Base-by-base conservation (phyloP, 2,113 vertebrate species). In the Nannobrachium achirus region DNA sequence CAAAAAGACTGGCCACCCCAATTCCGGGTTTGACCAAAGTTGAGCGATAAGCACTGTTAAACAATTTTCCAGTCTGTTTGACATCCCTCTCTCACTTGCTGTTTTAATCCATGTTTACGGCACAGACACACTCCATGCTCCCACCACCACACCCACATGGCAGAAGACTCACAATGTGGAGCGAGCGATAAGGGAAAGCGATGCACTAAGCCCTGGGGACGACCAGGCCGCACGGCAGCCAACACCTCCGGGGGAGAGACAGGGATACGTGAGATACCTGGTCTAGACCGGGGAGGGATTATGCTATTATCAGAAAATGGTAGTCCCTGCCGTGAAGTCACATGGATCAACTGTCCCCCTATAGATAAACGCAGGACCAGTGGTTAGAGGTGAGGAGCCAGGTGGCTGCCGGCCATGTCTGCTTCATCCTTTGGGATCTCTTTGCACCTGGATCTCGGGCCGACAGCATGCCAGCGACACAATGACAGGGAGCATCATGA, bases 261-360 rank as follows among this genome's bases (percentile, higher is more conserved):
- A 79, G 14, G 8, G 66, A 76, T 74, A 83, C 70, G 58, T 67
- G 63, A 79, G 72, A 85, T 69, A 80, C 14, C 75, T 2, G 8
- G 73, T 41, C 70, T 63, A 61, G 78, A 55, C 76, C 33, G 10
- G 53, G 57, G 61, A 79, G 67, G 78, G 81, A 87, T 89, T 88
- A 81, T 75, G n/a, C n/a, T n/a, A 66, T 79, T 74, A 79, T 86
- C 83, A 84, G 84, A 78, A 86, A 88, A 84, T 76, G 58, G 71
- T 71, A 78, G 80, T 84, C 73, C 73, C 73, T 70, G 39, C 69
- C 79, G 66, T 73, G 59, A 75, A 63, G 72, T 75, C 70, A 60
- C 75, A 69, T 56, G 66, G 69, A 73, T 82, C 77, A 78, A 62
- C 71, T 71, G 65, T 71, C 49, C 10, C 40, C 41, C 40, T 33